phyloP scores from a whole-genome alignment of 64 coral and sea anemone genomes.

The Montipora capricornis region DNA sequence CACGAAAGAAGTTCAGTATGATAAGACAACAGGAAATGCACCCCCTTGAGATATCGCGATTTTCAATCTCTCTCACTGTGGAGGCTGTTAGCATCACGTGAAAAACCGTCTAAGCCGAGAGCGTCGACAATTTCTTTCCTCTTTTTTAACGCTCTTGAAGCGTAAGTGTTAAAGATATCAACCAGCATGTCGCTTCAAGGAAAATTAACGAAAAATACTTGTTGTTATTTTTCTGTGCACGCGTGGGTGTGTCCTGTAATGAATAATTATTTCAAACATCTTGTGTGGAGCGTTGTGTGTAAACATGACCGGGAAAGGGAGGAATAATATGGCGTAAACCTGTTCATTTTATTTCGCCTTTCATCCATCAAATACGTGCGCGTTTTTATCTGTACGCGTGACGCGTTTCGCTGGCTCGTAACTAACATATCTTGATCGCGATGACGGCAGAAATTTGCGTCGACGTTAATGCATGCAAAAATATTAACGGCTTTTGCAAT shows the following conservation, averaged over 20 bases:
- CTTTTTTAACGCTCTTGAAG: background rate
- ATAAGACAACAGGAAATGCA: background rate
- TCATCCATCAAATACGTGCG: background rate
- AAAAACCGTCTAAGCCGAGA: background rate
- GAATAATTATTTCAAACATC: constrained; percentile 46
- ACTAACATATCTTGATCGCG: too few species aligned
- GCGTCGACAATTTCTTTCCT: background rate
- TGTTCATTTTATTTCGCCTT: too few species aligned
- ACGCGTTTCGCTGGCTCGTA: background rate
- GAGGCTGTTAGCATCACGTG: background rate
- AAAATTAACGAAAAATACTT: background rate
- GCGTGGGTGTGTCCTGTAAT: background rate
- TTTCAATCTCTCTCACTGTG: background rate
- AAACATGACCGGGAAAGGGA: background rate
- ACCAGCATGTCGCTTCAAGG: background rate
- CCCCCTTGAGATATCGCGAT: background rate
- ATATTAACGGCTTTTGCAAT: background rate
- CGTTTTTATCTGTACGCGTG: background rate
- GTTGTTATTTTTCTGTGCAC: background rate
- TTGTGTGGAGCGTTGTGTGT: background rate
- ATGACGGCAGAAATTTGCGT: too few species aligned
- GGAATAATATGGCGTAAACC: background rate
- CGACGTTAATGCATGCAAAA: background rate
- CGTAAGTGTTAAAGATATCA: background rate
- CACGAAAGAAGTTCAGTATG: background rate